Base-by-base conservation (phyloP, 2,888 invertebrate species). In the Gortyna flavago region DNA sequence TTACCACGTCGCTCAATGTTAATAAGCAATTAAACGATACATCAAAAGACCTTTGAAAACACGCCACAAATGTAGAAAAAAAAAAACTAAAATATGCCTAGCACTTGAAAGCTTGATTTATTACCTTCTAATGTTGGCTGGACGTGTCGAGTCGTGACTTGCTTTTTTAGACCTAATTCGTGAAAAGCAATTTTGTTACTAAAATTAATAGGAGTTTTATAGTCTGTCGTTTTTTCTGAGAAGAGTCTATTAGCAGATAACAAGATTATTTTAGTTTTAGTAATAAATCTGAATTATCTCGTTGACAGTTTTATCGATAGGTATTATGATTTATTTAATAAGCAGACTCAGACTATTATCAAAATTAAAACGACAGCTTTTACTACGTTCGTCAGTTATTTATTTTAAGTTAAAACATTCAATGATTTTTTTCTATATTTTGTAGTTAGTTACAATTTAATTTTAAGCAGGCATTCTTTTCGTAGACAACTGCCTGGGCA, bases 401-500 rank as follows among this genome's bases (percentile, higher is more conserved):
- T 18, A 18, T 35, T 51, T 41, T 25, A 32, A 16, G 9, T 68
- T 35, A 8, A 8, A 35, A 38, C 7, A 57, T n/a, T 21, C 1
- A 4, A 16, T 54, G 11, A 1, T 21, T 13, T 7, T 7, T 32
- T 5, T n/a, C 11, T 21, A 13, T 29, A n/a, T 69, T 59, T 13
- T 59, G 32, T 77, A 68, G 68, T 82, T 72, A 81, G 77, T 81
- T 8, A 68, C 85, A 81, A 84, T 68, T 81, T 83, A 84, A 83
- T 84, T 81, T 84, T 77, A 71, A 84, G 80, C 71, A 85, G 75
- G 74, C 80, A 80, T 89, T 87, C 73, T 85, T 93, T 93, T 72
- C 44, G 54, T 94, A 97, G 97, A 98, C 94, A 97, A 97, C 95
- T 98, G 98, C 91, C 97, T 98, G 89, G 98, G 98, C 88, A 98